Conservation (phyloP, 1,140 invertebrate species). For the Camponotus floridanus region DNA sequence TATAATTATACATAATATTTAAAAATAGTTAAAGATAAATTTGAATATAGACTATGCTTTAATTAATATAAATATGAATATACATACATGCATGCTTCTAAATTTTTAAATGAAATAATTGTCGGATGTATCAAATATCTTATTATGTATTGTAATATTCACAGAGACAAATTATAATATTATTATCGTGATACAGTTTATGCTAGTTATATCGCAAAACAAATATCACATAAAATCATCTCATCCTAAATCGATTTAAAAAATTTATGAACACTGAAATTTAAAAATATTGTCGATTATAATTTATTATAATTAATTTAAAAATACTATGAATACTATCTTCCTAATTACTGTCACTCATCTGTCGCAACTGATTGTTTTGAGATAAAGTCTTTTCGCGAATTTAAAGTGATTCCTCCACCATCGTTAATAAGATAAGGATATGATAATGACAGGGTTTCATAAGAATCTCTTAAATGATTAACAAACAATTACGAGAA, state of each 20-base stretch:
- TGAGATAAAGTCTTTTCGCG: neutral
- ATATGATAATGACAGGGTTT: neutral
- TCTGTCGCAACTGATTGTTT: neutral
- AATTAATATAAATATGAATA: neutral
- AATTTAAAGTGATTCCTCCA: neutral
- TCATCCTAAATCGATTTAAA: neutral
- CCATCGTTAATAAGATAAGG: conserved; percentile 7
- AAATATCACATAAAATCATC: conserved; percentile 27
- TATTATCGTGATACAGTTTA: conserved; percentile 10
- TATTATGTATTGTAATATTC: neutral
- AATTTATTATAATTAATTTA: too few relatives aligned
- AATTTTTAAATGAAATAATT: neutral
- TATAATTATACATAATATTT: neutral
- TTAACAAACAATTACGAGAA: neutral
- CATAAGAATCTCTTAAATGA: neutral
- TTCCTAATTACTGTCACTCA: conserved; percentile 11
- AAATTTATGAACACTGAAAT: neutral
- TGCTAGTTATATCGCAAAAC: neutral
- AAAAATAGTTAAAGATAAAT: neutral
- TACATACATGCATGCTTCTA: neutral
- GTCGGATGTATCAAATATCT: conserved; percentile 4
- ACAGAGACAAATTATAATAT: neutral
- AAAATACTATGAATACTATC: conserved; percentile 19
- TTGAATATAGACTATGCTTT: too few relatives aligned
- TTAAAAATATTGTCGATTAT: too few relatives aligned